Percentiles rank a stretch among this genome's conserved stretches.
These are phyloP conservation scores for Bellardia pandia DNA, from an alignment of 2,888 invertebrate genomes.

Conservation along the genomic window DNA sequence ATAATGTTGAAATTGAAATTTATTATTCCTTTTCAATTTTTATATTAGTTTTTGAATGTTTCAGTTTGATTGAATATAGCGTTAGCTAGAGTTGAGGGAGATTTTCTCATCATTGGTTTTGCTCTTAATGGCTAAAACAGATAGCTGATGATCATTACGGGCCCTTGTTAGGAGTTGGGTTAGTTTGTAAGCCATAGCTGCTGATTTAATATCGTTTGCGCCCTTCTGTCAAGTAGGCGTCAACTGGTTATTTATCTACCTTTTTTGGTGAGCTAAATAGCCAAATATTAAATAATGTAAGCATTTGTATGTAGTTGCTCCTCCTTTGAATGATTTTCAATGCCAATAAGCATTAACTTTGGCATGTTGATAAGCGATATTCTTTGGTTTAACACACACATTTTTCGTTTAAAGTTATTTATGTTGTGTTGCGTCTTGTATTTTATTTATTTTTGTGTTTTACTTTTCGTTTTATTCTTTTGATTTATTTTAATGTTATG, in stretches of 20 bases:
- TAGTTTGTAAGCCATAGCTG: background rate
- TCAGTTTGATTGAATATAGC: constrained; percentile 66
- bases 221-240: constrained; percentile 44
- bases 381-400: constrained; percentile 25
- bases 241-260: constrained; percentile 51
- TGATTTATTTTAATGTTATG: constrained; percentile 3
- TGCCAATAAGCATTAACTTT: constrained; percentile 45
- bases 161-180: background rate
- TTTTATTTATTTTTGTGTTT: constrained; percentile 5
- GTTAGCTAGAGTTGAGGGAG: background rate
- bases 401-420: background rate
- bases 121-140: background rate
- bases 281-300: background rate
- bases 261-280: background rate
- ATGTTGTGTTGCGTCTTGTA: background rate
- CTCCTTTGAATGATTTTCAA: constrained; percentile 1
- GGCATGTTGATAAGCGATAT: constrained; percentile 57
- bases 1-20: constrained; percentile 67
- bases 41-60: constrained; percentile 61
- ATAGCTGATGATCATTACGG: constrained; percentile 32
- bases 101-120: constrained; percentile 32
- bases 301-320: background rate
- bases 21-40: constrained; percentile 59
- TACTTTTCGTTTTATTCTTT: background rate
- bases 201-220: constrained; percentile 38